These are phyloP conservation scores for Mirounga angustirostris DNA, from an alignment of 2,113 vertebrate species.

Conservation along the genomic window DNA sequence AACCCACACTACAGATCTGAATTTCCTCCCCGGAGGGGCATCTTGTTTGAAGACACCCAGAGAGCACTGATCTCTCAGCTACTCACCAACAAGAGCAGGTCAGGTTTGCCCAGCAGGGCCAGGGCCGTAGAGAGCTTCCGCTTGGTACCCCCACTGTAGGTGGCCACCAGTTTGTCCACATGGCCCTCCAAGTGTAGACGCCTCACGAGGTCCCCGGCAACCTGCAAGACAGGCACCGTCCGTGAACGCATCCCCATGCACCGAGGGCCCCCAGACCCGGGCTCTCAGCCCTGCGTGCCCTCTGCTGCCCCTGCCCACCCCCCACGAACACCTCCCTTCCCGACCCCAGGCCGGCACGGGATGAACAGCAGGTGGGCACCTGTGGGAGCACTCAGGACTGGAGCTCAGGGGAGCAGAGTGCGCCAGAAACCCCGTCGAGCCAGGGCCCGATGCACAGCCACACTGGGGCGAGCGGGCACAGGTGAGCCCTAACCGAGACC, in stretches of 20 bases:
- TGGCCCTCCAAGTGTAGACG: conserved; percentile 80
- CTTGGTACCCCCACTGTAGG: conserved; percentile 88
- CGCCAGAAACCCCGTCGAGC: accelerated
- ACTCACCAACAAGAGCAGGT: conserved; percentile 88
- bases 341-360: accelerated
- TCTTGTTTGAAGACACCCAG: background rate
- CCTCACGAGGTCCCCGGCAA: conserved; percentile 83
- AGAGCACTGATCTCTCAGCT: background rate
- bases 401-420: background rate
- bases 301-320: background rate
- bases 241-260: accelerated
- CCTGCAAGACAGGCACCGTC: conserved; percentile 61
- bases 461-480: background rate
- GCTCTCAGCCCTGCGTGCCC: background rate
- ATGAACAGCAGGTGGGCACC: background rate
- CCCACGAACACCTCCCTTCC: too few species aligned
- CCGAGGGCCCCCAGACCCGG: accelerated
- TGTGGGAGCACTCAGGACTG: background rate
- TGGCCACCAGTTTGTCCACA: conserved; percentile 81
- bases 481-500: background rate
- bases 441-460: too few species aligned
- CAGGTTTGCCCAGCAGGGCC: conserved; percentile 87
- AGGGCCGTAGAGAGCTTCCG: conserved; percentile 88
- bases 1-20: background rate
- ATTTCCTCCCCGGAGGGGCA: background rate